Conservation (phyloP, 1,140 invertebrate species). For the Lordiphosa stackelbergi region DNA sequence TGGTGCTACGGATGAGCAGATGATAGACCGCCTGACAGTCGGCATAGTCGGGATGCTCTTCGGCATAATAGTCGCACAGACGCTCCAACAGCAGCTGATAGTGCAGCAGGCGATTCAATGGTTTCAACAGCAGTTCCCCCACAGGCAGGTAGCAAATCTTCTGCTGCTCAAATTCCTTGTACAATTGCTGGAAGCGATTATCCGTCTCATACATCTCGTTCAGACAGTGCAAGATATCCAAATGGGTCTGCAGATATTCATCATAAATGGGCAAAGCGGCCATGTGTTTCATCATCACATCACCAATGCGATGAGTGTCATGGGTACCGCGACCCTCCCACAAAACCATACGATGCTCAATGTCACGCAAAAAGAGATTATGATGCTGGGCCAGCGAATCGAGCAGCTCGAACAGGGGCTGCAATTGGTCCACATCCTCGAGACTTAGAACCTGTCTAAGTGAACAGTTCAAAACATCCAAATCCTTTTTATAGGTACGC, state of each 20-base stretch:
- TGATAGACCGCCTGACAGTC: slow-evolving; percentile 85
- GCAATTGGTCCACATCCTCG: slow-evolving; percentile 72
- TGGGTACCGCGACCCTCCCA: slow-evolving; percentile 78
- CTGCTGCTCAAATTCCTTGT: slow-evolving; percentile 90
- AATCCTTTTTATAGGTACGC: slow-evolving; percentile 95
- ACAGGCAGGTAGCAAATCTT: slow-evolving; percentile 92
- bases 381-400: slow-evolving; percentile 81
- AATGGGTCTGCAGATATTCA: slow-evolving; percentile 87
- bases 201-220: slow-evolving; percentile 86
- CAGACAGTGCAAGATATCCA: slow-evolving; percentile 85
- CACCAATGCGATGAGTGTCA: slow-evolving; percentile 81
- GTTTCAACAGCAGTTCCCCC: slow-evolving; percentile 91
- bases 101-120: slow-evolving; percentile 91
- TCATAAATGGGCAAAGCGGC: slow-evolving; percentile 84
- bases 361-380: slow-evolving; percentile 79
- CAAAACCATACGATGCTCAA: slow-evolving; percentile 79
- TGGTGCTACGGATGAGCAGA: slow-evolving; percentile 81
- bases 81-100: slow-evolving; percentile 90
- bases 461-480: slow-evolving; percentile 92
- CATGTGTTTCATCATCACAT: slow-evolving; percentile 83
- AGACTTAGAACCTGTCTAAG: slow-evolving; percentile 82
- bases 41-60: slow-evolving; percentile 85
- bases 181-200: slow-evolving; percentile 86
- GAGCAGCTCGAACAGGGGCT: slow-evolving; percentile 77
- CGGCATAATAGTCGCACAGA: slow-evolving; percentile 86